A percentile compares a stretch with the other conserved stretches of the same genome.
These are phyloP conservation scores for Cyclopterus lumpus DNA, from an alignment of 2,797 vertebrate species.

Conservation along the genomic window DNA sequence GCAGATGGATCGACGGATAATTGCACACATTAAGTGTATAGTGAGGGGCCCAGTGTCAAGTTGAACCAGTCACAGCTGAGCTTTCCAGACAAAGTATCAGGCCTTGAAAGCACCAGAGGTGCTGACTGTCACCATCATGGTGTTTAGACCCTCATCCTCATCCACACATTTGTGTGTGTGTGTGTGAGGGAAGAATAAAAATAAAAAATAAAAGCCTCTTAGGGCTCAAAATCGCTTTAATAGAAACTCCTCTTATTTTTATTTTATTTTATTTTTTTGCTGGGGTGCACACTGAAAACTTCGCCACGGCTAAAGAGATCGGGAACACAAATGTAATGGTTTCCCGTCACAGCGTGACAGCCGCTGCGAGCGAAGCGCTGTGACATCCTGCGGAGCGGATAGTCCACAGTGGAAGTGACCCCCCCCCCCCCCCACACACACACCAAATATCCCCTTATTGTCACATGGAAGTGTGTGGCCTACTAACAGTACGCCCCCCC, in stretches of 20 bases:
- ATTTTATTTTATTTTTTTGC: conserved; percentile 28
- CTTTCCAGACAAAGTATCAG: conserved; percentile 56
- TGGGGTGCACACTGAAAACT: conserved; percentile 51
- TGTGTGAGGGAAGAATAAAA: conserved; percentile 34
- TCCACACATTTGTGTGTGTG: conserved; percentile 47
- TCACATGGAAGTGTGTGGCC: conserved; percentile 37
- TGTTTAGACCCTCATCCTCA: conserved; percentile 66
- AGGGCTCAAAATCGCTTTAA: conserved; percentile 72
- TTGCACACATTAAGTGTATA: conserved; percentile 28
- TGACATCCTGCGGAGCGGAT: conserved; percentile 72
- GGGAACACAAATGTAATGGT: conserved; percentile 72
- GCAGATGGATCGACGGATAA: conserved; percentile 17
- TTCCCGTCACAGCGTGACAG: conserved; percentile 69
- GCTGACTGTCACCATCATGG: conserved; percentile 70
- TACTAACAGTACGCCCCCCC: background rate
- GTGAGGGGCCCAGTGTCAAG: conserved; percentile 29
- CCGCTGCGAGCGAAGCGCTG: conserved; percentile 51
- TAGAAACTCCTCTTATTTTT: conserved; percentile 53
- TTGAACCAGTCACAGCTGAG: conserved; percentile 53
- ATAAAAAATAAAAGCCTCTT: conserved; percentile 77
- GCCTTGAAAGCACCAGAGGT: conserved; percentile 68
- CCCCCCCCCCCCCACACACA: background rate
- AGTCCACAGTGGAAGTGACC: conserved; percentile 59
- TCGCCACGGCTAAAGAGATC: conserved; percentile 69
- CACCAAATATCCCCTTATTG: conserved; percentile 64